These are phyloP conservation scores for Lasius platythorax DNA, from an alignment of 2,888 invertebrate species.

Conservation along the genomic window DNA sequence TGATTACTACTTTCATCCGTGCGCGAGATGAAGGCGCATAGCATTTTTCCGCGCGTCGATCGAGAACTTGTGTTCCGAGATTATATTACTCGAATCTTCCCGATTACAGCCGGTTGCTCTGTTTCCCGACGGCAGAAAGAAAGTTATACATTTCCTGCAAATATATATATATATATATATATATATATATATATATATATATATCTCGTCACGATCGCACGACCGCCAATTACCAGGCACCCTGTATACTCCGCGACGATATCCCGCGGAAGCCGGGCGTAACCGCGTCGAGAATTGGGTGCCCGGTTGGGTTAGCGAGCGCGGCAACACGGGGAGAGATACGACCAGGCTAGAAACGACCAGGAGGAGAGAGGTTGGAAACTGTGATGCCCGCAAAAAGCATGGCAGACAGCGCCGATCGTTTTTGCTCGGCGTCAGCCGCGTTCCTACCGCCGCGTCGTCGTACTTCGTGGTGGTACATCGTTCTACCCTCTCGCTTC, in stretches of 20 bases:
- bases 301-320: constrained; percentile 60
- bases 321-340: constrained; percentile 71
- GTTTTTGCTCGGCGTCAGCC: constrained; percentile 86
- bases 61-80: background rate
- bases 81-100: background rate
- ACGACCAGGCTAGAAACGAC: constrained; percentile 73
- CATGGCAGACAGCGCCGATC: constrained; percentile 86
- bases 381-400: constrained; percentile 85
- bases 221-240: constrained; percentile 45
- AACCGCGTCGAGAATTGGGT: constrained; percentile 79
- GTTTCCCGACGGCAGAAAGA: background rate
- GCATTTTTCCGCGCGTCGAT: too few species aligned
- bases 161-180: background rate
- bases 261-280: constrained; percentile 73
- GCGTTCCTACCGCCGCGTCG: constrained; percentile 83
- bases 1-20: background rate
- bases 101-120: background rate
- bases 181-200: too few species aligned
- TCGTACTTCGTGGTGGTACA: constrained; percentile 83
- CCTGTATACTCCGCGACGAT: constrained; percentile 56
- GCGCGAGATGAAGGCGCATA: background rate
- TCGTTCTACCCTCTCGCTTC: constrained; percentile 76
- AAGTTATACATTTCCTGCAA: background rate
- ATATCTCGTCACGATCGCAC: background rate
- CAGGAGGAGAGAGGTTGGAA: constrained; percentile 83